Evolutionary conservation across 1,140 invertebrate genomes (phyloP), one percentile per base, ranked within the genome.

Genomic region (Philotrypesis tridentata): DNA sequence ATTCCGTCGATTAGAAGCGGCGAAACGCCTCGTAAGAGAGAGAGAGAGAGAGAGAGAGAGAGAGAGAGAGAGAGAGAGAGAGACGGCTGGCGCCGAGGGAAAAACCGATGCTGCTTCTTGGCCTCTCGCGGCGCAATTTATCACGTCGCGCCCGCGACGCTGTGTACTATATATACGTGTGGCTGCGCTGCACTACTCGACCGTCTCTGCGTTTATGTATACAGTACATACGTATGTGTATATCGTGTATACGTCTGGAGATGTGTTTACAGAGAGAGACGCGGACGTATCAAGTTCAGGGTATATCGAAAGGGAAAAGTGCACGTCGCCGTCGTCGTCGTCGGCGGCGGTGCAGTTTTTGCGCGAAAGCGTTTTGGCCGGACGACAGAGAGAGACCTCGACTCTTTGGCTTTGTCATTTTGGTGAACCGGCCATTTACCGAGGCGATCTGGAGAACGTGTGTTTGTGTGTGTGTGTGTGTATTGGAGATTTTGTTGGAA

Each of bases 281-380:
- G n/a, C n/a, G n/a, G 79, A 83, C 75, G 73, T 82, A 81, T 83
- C 82, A 82, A 82, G 82, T 82, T 82, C 83, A 84, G 72, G 82
- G 48, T 79, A 83, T 43, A 77, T 75, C 82, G 82, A 80, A 80
- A 84, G 63, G 72, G 71, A 74, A 60, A 60, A 74, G 43, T 60
- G 48, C 72, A 33, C 4, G 23, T 12, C 25, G 61, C n/a, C n/a
- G n/a, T n/a, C n/a, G n/a, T n/a, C 11, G 23, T 23, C 7, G 7
- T n/a, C 14, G 14, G n/a, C 55, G 6, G 21, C 1, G 11, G 63
- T 27, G 25, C 7, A 17, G 5, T 55, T 14, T 55, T 55, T 55
- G 48, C 21, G 48, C 48, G 17, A 17, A 55, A 55, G 17, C 48
- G 21, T 55, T 55, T 55, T 55, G 48, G 48, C 48, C 48, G 21